These are phyloP conservation scores for Scylla paramamosain DNA, from an alignment of 1,140 invertebrate genomes.

Conservation along the genomic window DNA sequence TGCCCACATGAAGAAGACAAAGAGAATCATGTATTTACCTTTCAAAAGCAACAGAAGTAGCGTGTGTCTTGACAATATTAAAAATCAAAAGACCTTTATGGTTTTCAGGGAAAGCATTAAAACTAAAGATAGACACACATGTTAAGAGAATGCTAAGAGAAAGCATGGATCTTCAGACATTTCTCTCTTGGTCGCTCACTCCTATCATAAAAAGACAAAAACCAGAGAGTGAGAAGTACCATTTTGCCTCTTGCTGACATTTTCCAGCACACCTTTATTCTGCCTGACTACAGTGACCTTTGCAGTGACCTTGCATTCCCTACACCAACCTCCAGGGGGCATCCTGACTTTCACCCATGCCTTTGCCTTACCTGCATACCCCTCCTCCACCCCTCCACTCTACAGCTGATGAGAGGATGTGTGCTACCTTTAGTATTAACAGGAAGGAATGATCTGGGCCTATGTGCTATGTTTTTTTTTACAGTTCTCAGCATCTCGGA, in stretches of 20 bases:
- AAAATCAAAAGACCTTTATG: too few species aligned
- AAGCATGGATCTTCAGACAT: too few species aligned
- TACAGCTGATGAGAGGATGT: background rate
- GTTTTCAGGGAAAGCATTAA: too few species aligned
- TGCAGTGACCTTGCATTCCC: background rate
- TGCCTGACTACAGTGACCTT: background rate
- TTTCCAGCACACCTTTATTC: background rate
- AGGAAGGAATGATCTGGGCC: background rate
- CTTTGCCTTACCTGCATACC: background rate
- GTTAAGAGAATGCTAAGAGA: too few species aligned
- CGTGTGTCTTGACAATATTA: too few species aligned
- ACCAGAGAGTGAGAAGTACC: background rate
- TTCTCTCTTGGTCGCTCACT: too few species aligned
- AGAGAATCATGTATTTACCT: too few species aligned
- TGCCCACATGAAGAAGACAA: too few species aligned
- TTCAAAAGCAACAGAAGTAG: too few species aligned
- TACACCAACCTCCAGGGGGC: background rate
- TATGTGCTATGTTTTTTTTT: too few species aligned
- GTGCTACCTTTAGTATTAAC: background rate
- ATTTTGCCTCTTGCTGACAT: background rate
- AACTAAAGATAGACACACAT: too few species aligned
- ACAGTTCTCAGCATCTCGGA: too few species aligned
- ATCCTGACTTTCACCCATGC: background rate
- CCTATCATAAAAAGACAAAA: background rate
- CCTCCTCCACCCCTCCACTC: background rate